These are phyloP conservation scores for Trisateles emortualis DNA, from an alignment of 2,888 invertebrate species.

Conservation along the genomic window DNA sequence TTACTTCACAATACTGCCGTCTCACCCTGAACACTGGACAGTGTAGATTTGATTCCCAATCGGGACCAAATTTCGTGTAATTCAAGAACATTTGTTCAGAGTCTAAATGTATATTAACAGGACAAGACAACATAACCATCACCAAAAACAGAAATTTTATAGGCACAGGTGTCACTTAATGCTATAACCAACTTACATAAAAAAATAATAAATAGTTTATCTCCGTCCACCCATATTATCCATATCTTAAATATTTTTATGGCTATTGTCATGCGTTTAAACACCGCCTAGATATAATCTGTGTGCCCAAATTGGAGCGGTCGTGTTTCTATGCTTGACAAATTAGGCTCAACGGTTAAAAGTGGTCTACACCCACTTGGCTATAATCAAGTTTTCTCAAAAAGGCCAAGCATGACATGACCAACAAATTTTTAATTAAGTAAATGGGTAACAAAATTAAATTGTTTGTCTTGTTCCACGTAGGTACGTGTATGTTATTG, in stretches of 20 bases:
- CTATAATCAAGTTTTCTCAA: constrained; percentile 21
- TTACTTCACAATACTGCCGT: too few relatives aligned
- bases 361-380: constrained; percentile 30
- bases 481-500: neutral
- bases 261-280: constrained; percentile 17
- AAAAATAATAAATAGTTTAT: neutral
- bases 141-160: neutral
- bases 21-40: too few relatives aligned
- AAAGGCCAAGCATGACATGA: constrained; percentile 27
- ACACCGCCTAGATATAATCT: constrained; percentile 33
- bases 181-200: neutral
- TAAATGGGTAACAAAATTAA: constrained; percentile 15
- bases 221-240: neutral
- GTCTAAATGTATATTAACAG: too few relatives aligned
- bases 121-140: too few relatives aligned
- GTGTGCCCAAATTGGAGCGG: constrained; percentile 27
- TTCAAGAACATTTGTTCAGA: too few relatives aligned
- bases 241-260: neutral
- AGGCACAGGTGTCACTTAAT: neutral
- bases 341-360: constrained; percentile 37
- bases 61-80: too few relatives aligned
- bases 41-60: too few relatives aligned
- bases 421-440: constrained; percentile 22
- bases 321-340: constrained; percentile 28
- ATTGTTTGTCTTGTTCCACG: neutral